phyloP scores from a whole-genome alignment of 2,888 invertebrate species.

The Lacanobia wlatinum region DNA sequence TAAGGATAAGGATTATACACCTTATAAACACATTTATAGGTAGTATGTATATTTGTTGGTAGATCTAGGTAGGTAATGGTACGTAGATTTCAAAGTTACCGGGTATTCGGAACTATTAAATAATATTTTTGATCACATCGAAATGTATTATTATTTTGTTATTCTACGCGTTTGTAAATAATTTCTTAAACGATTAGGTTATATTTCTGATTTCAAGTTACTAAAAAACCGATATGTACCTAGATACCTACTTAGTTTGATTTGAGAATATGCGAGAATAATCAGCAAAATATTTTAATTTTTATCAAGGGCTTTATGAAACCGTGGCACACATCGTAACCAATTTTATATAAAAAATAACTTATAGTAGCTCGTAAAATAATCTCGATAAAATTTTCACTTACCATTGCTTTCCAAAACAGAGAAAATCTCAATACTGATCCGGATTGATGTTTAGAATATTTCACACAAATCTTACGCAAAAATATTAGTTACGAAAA shows the following conservation, averaged over 20 bases:
- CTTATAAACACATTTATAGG: background rate
- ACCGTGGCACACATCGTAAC: background rate
- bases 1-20: too few species aligned
- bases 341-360: background rate
- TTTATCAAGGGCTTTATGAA: background rate
- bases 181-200: too few species aligned
- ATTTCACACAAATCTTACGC: constrained; percentile 36
- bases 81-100: too few species aligned
- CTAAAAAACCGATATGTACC: too few species aligned
- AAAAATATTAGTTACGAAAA: constrained; percentile 32
- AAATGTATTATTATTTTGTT: too few species aligned
- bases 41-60: background rate
- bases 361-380: background rate
- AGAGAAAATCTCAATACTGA: constrained; percentile 20
- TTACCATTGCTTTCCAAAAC: constrained; percentile 31
- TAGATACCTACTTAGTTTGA: background rate
- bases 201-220: too few species aligned
- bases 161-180: too few species aligned
- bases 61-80: too few species aligned
- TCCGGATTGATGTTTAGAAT: constrained; percentile 30
- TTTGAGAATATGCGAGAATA: background rate
- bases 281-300: background rate
- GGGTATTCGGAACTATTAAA: too few species aligned
- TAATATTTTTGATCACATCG: background rate
- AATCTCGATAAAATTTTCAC: constrained; percentile 16